These are phyloP conservation scores for Notothenia coriiceps DNA, from an alignment of 2,113 vertebrate species.

Conservation along the genomic window DNA sequence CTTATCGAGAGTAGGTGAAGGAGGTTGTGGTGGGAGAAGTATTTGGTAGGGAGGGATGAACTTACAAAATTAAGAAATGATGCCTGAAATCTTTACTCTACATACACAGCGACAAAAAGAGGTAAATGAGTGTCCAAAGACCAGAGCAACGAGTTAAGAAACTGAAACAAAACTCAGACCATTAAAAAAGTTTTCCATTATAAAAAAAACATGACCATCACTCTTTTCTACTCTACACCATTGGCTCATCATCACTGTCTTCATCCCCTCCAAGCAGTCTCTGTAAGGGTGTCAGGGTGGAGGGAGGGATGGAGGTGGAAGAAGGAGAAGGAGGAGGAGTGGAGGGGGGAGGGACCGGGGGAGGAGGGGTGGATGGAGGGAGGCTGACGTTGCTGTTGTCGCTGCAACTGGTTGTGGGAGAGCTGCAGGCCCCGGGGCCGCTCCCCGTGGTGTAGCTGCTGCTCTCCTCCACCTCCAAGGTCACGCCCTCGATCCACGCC, in stretches of 20 bases:
- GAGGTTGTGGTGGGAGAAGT: neutral
- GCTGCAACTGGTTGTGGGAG: conserved; percentile 38
- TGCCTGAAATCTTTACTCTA: neutral
- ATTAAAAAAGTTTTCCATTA: conserved; percentile 56
- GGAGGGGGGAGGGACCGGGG: conserved; percentile 37
- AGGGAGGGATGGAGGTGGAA: conserved; percentile 33
- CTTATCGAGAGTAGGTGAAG: neutral
- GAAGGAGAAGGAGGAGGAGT: conserved; percentile 33
- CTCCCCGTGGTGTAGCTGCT: conserved; percentile 29
- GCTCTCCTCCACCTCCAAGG: conserved; percentile 39
- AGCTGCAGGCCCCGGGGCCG: neutral
- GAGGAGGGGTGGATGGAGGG: conserved; percentile 57
- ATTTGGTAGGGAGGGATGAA: neutral
- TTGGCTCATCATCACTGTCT: conserved; percentile 78
- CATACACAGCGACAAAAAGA: conserved; percentile 2
- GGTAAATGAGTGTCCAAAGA: conserved; percentile 29
- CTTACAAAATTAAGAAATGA: neutral
- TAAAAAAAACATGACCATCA: conserved; percentile 55
- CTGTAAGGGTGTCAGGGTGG: conserved; percentile 49
- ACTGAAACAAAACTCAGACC: conserved; percentile 36
- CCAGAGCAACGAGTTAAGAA: conserved; percentile 37
- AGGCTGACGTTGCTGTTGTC: conserved; percentile 53
- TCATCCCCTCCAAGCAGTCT: conserved; percentile 53
- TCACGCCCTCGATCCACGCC: conserved; percentile 73
- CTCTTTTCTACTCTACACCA: conserved; percentile 65